Percentiles rank a stretch among this genome's conserved stretches.
phyloP scores from a whole-genome alignment of 2,888 invertebrate species.

The Callinectes sapidus region DNA sequence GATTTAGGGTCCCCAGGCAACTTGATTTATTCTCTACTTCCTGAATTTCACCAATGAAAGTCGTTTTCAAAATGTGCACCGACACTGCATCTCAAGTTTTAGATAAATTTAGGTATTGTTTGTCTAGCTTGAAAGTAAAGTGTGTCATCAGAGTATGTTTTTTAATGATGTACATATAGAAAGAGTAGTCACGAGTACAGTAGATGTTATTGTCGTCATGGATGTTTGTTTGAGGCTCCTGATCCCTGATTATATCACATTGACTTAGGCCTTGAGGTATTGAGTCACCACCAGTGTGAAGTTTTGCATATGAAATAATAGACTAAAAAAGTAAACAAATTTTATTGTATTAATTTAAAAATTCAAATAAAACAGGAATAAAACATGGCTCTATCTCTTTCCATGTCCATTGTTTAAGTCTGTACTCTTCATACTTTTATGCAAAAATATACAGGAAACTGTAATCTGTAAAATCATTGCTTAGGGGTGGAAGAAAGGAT shows the following conservation, averaged over 20 bases:
- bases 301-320: slow-evolving; percentile 57
- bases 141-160: slow-evolving; percentile 37
- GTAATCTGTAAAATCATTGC: neutral
- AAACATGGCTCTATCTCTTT: neutral
- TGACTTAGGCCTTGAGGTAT: slow-evolving; percentile 66
- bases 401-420: slow-evolving; percentile 10
- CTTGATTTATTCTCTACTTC: slow-evolving; percentile 39
- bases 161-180: slow-evolving; percentile 48
- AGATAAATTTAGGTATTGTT: slow-evolving; percentile 34
- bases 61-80: slow-evolving; percentile 25
- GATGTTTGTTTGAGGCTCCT: slow-evolving; percentile 59
- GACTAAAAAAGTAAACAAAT: slow-evolving; percentile 52
- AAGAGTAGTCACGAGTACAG: slow-evolving; percentile 47
- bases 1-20: slow-evolving; percentile 61
- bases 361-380: slow-evolving; percentile 59
- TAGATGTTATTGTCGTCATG: slow-evolving; percentile 33
- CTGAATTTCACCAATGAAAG: slow-evolving; percentile 20
- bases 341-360: slow-evolving; percentile 64
- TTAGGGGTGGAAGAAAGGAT: neutral
- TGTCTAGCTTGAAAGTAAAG: slow-evolving; percentile 41
- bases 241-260: slow-evolving; percentile 65
- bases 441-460: neutral
- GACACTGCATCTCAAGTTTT: slow-evolving; percentile 27
- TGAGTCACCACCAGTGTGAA: slow-evolving; percentile 61
- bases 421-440: neutral